Percentiles rank a stretch among this genome's conserved stretches.
Evolutionary conservation across 2,888 invertebrate species (phyloP).

Genomic region (Papilio protenor): DNA sequence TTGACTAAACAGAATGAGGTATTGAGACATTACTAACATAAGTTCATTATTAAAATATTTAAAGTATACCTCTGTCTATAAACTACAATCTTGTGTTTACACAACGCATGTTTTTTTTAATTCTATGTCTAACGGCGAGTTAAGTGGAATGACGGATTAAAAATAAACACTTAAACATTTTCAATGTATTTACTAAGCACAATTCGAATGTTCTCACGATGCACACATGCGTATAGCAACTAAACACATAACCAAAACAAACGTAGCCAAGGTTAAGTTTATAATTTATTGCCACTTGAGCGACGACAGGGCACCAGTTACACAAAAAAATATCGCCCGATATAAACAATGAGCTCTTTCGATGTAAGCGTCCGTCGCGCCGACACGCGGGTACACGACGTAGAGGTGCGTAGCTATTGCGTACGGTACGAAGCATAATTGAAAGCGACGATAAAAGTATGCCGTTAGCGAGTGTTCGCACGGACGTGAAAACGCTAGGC

Average conservation of each 20-base stretch:
- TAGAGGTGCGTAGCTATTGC: constrained; percentile 49
- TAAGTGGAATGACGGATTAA: constrained; percentile 23
- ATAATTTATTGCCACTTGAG: constrained; percentile 80
- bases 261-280: constrained; percentile 78
- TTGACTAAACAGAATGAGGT: background rate
- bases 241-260: constrained; percentile 76
- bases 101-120: constrained; percentile 1
- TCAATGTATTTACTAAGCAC: constrained; percentile 52
- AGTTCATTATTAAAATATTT: background rate
- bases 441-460: constrained; percentile 55
- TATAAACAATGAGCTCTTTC: constrained; percentile 71
- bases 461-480: too few species aligned
- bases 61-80: background rate
- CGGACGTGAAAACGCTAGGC: too few species aligned
- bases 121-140: background rate
- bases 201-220: constrained; percentile 72
- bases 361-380: constrained; percentile 45
- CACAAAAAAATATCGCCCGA: constrained; percentile 63
- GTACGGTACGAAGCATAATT: constrained; percentile 52
- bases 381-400: constrained; percentile 28
- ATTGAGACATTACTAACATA: background rate
- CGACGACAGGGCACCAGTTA: constrained; percentile 68
- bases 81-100: background rate
- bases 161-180: constrained; percentile 43
- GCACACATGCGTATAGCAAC: constrained; percentile 68